Percentiles rank a stretch among this genome's conserved stretches.
phyloP scores from a whole-genome alignment of 1,140 invertebrate genomes.

The Zaprionus africanus region DNA sequence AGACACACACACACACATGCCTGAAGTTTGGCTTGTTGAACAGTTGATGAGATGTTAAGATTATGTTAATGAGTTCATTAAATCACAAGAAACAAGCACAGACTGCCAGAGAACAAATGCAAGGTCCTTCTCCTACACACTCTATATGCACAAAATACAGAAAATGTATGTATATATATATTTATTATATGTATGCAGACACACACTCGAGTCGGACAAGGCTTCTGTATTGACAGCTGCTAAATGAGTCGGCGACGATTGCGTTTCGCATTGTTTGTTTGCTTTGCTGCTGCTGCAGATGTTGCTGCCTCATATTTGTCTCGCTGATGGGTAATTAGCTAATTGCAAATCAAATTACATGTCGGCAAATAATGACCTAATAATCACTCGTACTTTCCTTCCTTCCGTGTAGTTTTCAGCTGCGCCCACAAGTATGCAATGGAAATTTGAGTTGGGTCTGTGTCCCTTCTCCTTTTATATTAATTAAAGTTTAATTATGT shows the following conservation, averaged over 20 bases:
- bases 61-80: conserved; percentile 83
- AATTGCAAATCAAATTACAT: conserved; percentile 26
- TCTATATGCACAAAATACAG: neutral
- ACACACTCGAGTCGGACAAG: neutral
- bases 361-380: conserved; percentile 1
- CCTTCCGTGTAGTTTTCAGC: neutral
- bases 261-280: conserved; percentile 19
- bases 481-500: conserved; percentile 9
- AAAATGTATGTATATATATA: neutral
- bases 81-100: conserved; percentile 66
- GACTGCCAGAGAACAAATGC: conserved; percentile 23
- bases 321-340: conserved; percentile 31
- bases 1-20: conserved; percentile 26
- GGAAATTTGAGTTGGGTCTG: neutral
- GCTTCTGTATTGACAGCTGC: conserved; percentile 33
- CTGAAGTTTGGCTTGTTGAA: conserved; percentile 60
- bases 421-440: conserved; percentile 1
- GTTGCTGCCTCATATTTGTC: conserved; percentile 26
- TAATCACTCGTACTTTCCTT: neutral
- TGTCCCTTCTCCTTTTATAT: neutral
- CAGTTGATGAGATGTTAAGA: conserved; percentile 79
- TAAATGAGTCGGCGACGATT: conserved; percentile 32
- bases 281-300: neutral
- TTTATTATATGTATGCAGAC: neutral
- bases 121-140: neutral